Base-by-base conservation (phyloP, 2,888 invertebrate species). In the Allolobophora icterica region DNA sequence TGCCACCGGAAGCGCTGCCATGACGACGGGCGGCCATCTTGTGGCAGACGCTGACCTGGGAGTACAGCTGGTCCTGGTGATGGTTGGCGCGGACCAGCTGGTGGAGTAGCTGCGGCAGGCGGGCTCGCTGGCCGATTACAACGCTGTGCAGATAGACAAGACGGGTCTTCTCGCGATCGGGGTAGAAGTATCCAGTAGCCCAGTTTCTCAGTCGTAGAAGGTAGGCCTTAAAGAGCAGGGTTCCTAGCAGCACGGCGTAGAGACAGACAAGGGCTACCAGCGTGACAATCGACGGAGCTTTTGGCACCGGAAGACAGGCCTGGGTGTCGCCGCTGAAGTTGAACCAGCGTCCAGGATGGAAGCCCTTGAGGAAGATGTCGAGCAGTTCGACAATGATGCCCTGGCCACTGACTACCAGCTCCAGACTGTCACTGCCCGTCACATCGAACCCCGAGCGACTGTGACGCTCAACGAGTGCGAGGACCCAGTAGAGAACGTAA, bases 401-500 rank as follows among this genome's bases (percentile, higher is more conserved):
- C 35, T 92, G 91, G 19, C 93, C 93, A 1, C 83, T 89, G 8
- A 93, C 91, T 35, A 93, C 92, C n/a, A 89, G 84, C 87, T 92
- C 91, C 71, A 93, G 91, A 42, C 92, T 92, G 21, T 92, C 92
- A 19, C 91, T 89, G 11, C 93, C 93, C 2, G 92, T 92, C 30
- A 93, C 90, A 40, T 93, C 93, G 35, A 93, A 90, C 19, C 92
- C 92, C 8, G 94, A 92, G 34, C 93, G 91, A 17, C 93, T 94
- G 90, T 94, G 93, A 33, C 92, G 92, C 84, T 92, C 84, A 24
- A 94, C 93, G 17, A 94, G 91, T 8, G 91, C 90, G n/a, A 94
- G 92, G 8, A 94, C 92, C 92, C 93, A 94, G 91, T 94, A 94
- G 33, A 94, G 92, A 83, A 93, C 92, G 92, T 93, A 94, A 91